Evolutionary conservation across 2,888 invertebrate species (phyloP).

Genomic region (Scaptomyza caliginosa): DNA sequence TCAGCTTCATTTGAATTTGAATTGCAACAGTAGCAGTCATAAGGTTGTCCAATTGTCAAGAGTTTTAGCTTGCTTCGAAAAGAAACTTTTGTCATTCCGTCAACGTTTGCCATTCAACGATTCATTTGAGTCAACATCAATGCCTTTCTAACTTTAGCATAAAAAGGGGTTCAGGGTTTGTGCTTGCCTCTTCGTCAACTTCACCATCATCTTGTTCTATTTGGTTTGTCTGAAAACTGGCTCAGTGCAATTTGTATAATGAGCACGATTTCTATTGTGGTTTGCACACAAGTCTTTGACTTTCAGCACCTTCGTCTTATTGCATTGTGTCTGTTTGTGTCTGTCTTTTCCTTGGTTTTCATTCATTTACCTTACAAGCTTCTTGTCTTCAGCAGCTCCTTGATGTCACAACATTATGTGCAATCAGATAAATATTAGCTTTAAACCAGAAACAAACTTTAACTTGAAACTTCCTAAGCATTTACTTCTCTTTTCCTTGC

Average conservation of each 20-base stretch:
- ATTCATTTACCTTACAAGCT: slow-evolving; percentile 14
- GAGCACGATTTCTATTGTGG: slow-evolving; percentile 69
- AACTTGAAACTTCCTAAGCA: too few species aligned
- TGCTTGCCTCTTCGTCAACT: too few species aligned
- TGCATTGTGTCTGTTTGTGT: slow-evolving; percentile 7
- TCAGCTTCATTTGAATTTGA: slow-evolving; percentile 73
- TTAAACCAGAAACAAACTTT: too few species aligned
- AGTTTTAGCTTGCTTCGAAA: neutral
- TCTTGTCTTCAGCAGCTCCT: neutral
- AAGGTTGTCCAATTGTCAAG: slow-evolving; percentile 32
- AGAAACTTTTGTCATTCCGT: slow-evolving; percentile 44
- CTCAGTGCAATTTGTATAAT: slow-evolving; percentile 74
- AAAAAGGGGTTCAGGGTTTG: slow-evolving; percentile 18
- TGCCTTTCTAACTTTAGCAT: slow-evolving; percentile 20
- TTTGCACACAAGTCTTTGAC: slow-evolving; percentile 66
- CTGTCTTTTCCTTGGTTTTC: neutral
- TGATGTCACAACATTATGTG: slow-evolving; percentile 5
- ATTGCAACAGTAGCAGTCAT: slow-evolving; percentile 33
- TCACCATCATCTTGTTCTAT: slow-evolving; percentile 2
- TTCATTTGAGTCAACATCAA: slow-evolving; percentile 20
- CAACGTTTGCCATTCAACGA: slow-evolving; percentile 39
- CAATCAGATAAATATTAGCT: slow-evolving; percentile 18
- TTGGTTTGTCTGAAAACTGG: slow-evolving; percentile 20
- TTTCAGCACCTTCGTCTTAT: slow-evolving; percentile 67
- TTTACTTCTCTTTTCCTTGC: too few species aligned